A percentile compares a stretch with the other conserved stretches of the same genome.
These are phyloP conservation scores for Hartigia nigra DNA, from an alignment of 2,888 invertebrate species.

Conservation along the genomic window DNA sequence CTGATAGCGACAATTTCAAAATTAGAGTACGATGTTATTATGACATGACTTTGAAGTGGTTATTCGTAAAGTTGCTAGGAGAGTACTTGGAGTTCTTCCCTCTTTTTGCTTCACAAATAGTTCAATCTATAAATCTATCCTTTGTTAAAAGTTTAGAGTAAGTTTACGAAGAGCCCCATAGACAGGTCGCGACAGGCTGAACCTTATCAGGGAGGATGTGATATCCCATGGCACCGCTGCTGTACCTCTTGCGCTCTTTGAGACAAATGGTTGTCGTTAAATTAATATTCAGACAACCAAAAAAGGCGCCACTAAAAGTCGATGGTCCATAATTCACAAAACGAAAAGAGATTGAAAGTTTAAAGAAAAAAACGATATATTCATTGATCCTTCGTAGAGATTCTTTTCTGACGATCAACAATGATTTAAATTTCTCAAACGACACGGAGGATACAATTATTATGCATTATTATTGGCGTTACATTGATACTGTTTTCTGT, in stretches of 20 bases:
- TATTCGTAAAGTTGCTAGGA: neutral
- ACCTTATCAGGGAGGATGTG: neutral
- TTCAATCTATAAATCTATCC: neutral
- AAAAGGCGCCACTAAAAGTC: slow-evolving; percentile 17
- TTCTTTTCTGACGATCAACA: neutral
- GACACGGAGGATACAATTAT: neutral
- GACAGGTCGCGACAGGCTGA: neutral
- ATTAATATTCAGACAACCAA: slow-evolving; percentile 10
- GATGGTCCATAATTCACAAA: slow-evolving; percentile 14
- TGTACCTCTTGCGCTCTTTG: neutral
- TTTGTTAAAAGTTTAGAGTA: neutral
- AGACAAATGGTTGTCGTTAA: slow-evolving; percentile 21
- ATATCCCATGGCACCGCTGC: neutral
- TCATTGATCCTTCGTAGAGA: neutral
- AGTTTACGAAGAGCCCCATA: neutral
- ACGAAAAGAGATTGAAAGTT: neutral
- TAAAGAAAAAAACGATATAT: neutral
- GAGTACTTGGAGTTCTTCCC: neutral
- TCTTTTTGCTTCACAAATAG: neutral
- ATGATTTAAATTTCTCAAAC: neutral
- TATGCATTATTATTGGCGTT: neutral
- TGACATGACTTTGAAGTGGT: neutral
- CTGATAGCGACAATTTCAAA: neutral
- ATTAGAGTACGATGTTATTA: neutral
- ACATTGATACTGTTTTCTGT: neutral